Evolutionary conservation across 2,797 vertebrate genomes (phyloP).

Genomic region (Euphonia xanthogaster): DNA sequence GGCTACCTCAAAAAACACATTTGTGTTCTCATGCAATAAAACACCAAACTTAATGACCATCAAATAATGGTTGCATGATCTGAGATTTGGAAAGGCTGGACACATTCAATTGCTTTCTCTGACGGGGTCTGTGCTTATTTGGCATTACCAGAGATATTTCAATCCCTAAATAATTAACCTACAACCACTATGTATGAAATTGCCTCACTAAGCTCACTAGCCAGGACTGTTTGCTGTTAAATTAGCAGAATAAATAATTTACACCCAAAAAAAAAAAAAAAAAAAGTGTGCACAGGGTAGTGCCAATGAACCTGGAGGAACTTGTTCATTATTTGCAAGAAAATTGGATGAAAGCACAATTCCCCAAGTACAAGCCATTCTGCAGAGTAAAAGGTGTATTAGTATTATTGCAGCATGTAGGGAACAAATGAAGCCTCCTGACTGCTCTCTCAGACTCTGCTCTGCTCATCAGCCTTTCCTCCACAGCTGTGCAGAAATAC

Average conservation of each 20-base stretch:
- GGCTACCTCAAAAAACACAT: neutral
- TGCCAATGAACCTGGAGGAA: constrained; percentile 70
- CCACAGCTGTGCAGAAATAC: neutral
- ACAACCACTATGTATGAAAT: constrained; percentile 70
- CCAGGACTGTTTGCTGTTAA: constrained; percentile 73
- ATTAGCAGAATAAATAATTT: constrained; percentile 80
- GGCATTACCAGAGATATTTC: constrained; percentile 70
- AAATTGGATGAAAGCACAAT: constrained; percentile 71
- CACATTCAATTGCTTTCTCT: constrained; percentile 30
- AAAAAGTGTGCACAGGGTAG: constrained; percentile 68
- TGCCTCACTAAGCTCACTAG: constrained; percentile 68
- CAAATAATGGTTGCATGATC: constrained; percentile 6
- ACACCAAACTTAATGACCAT: constrained; percentile 11
- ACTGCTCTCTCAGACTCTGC: neutral
- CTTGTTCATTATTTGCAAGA: constrained; percentile 73
- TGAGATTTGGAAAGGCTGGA: constrained; percentile 47
- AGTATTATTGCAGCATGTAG: constrained; percentile 1
- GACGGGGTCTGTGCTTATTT: constrained; percentile 68
- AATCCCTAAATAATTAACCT: constrained; percentile 79
- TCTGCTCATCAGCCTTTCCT: neutral
- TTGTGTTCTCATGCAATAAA: neutral
- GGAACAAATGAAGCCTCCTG: constrained; percentile 31
- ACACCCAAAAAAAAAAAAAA: constrained; percentile 59
- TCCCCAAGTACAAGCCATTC: constrained; percentile 54
- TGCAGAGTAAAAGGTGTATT: constrained; percentile 45